phyloP scores from a whole-genome alignment of 1,140 invertebrate genomes.

The Drosophila insularis region DNA sequence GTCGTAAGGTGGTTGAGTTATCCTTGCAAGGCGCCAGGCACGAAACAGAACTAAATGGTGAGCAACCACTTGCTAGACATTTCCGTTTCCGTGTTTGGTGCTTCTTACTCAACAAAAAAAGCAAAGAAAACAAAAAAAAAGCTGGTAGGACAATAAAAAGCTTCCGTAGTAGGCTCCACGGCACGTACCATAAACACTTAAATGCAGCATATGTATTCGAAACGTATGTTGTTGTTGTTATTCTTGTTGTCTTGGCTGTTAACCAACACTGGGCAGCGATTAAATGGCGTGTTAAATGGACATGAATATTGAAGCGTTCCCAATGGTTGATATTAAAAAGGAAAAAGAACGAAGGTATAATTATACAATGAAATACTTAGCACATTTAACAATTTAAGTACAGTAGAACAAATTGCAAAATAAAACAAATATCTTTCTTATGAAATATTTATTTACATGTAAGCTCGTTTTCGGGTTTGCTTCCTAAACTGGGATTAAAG shows the following conservation, averaged over 20 bases:
- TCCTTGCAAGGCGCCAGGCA: slow-evolving; percentile 38
- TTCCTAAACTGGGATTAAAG: too few relatives aligned
- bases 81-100: slow-evolving; percentile 40
- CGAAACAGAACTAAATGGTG: slow-evolving; percentile 12
- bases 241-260: neutral
- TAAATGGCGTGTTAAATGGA: slow-evolving; percentile 2
- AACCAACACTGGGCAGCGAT: slow-evolving; percentile 1
- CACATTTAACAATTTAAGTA: neutral
- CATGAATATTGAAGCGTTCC: neutral
- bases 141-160: neutral
- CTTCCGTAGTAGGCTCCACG: slow-evolving; percentile 1
- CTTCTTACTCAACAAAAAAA: neutral
- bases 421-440: neutral
- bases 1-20: slow-evolving; percentile 27
- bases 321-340: neutral
- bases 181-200: slow-evolving; percentile 15
- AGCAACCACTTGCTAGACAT: slow-evolving; percentile 5
- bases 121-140: neutral
- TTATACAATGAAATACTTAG: neutral
- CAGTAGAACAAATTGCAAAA: neutral
- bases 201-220: slow-evolving; percentile 4
- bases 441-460: too few relatives aligned
- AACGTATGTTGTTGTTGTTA: neutral
- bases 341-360: neutral
- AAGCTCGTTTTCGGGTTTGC: too few relatives aligned